These are phyloP conservation scores for Rhaphigaster nebulosa DNA, from an alignment of 2,888 invertebrate species.

Conservation along the genomic window DNA sequence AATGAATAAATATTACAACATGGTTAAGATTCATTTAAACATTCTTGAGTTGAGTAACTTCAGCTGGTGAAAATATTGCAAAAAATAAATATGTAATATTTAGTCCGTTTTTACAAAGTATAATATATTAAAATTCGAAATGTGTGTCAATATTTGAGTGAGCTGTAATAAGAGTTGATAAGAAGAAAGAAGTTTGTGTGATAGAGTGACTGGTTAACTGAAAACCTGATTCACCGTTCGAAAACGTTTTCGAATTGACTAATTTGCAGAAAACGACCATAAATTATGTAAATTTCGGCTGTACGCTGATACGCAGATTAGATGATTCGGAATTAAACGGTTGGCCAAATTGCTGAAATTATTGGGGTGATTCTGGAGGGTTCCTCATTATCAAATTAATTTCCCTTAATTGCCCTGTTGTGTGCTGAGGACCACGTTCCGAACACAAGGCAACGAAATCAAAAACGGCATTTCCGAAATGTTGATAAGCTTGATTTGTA, in stretches of 20 bases:
- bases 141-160: neutral
- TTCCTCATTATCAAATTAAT: neutral
- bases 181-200: neutral
- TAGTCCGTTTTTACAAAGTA: neutral
- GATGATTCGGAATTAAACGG: neutral
- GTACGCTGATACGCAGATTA: neutral
- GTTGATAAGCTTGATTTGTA: neutral
- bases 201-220: neutral
- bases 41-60: too few species aligned
- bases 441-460: neutral
- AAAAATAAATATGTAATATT: too few species aligned
- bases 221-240: neutral
- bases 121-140: neutral
- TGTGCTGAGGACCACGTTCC: neutral
- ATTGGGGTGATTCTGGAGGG: neutral
- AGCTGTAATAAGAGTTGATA: neutral
- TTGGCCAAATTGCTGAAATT: neutral
- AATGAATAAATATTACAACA: too few species aligned
- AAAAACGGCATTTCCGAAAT: neutral
- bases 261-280: neutral
- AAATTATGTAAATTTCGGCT: neutral
- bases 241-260: constrained; percentile 21
- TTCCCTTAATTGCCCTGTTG: neutral
- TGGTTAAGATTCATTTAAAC: too few species aligned
- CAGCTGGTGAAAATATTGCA: too few species aligned